Base-by-base conservation (phyloP, 2,888 invertebrate species). In the Lordiphosa fenestrarum region DNA sequence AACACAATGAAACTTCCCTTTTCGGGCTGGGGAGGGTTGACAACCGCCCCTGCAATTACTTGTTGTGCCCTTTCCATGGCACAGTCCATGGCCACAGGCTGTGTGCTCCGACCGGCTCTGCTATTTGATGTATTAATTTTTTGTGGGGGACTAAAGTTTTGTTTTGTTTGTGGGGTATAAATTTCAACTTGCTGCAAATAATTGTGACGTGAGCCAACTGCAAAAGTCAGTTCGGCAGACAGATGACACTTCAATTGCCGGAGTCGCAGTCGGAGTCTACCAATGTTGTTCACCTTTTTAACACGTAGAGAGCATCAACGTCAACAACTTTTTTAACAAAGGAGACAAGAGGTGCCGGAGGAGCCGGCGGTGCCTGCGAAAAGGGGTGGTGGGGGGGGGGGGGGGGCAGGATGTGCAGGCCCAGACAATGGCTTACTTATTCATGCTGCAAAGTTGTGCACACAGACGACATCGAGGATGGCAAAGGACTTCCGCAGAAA, bases 201-300 rank as follows among this genome's bases (percentile, higher is more conserved):
- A 77, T 81, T 84, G 81, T 62, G 71, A 84, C 68, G 84, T 76
- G 77, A 76, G 64, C 65, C 58, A 60, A 59, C 39, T 58, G 46
- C 62, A 58, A 58, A 62, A 67, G 69, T 80, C 81, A 72, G 56
- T 62, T 59, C 30, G 68, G 55, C 57, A 63, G 75, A 83, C 75
- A 65, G 84, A 69, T 66, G 80, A 80, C 39, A 84, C 85, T 84
- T 75, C 72, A 80, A 84, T 84, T 83, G 70, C 69, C 56, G n/a
- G 44, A 48, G 57, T 40, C 7, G 49, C 49, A 64, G 39, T 37
- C 21, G 42, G 62, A 67, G 73, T 65, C 75, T 83, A 83, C 78
- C 82, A 84, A 73, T 81, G 80, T 81, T 81, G 85, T 81, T 81
- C 80, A 82, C 85, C 80, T 81, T 81, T 75, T 83, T 77, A 75